These are phyloP conservation scores for Helleia helle DNA, from an alignment of 2,888 invertebrate species.

Conservation along the genomic window DNA sequence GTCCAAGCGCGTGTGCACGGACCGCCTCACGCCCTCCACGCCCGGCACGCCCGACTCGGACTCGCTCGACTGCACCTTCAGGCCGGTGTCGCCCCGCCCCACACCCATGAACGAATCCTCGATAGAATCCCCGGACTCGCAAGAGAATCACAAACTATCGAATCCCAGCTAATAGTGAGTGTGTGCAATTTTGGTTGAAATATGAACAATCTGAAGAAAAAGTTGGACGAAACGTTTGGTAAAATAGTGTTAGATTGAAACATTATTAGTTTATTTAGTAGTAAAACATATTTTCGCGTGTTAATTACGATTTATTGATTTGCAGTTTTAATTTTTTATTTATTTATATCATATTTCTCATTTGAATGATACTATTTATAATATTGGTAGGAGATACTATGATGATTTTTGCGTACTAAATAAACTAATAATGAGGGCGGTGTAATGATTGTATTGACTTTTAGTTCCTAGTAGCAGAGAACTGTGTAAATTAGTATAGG, in stretches of 20 bases:
- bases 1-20: conserved; percentile 54
- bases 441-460: conserved; percentile 19
- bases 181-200: background rate
- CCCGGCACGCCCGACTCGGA: conserved; percentile 63
- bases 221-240: background rate
- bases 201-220: background rate
- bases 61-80: conserved; percentile 62
- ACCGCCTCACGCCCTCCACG: conserved; percentile 52
- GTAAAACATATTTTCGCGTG: too few species aligned
- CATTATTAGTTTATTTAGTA: conserved; percentile 5
- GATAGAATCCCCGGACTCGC: conserved; percentile 30
- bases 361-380: too few species aligned
- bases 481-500: conserved; percentile 29
- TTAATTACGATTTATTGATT: too few species aligned
- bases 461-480: conserved; percentile 39
- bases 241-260: background rate
- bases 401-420: too few species aligned
- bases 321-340: too few species aligned
- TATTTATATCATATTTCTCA: too few species aligned
- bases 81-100: conserved; percentile 60
- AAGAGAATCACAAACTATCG: conserved; percentile 45
- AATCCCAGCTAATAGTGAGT: conserved; percentile 57
- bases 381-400: too few species aligned
- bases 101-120: conserved; percentile 46
- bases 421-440: conserved; percentile 1